Percentiles rank a stretch among this genome's conserved stretches.
These are phyloP conservation scores for Lepidurus couesii DNA, from an alignment of 1,140 invertebrate species.

Conservation along the genomic window DNA sequence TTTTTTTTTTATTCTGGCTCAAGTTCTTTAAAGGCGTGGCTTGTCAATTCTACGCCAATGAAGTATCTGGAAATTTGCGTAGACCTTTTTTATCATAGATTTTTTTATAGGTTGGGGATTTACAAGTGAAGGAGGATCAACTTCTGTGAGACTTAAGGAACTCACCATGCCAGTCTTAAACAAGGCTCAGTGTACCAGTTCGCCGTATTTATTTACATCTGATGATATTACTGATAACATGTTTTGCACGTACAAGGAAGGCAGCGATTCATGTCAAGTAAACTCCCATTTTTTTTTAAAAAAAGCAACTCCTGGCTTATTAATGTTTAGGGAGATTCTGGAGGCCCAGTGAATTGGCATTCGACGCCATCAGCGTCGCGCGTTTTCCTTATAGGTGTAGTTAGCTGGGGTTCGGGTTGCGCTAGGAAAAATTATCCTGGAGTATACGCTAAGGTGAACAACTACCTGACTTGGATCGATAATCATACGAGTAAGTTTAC, in stretches of 20 bases:
- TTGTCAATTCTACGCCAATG: not conserved
- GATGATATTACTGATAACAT: constrained; percentile 27
- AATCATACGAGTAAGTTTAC: not conserved
- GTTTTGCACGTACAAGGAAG: constrained; percentile 15
- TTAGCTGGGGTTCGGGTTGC: constrained; percentile 51
- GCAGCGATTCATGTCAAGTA: constrained; percentile 27
- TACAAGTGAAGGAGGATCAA: constrained; percentile 8
- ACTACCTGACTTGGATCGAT: constrained; percentile 36
- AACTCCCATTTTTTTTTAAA: too few species aligned
- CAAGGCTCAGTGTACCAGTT: not conserved
- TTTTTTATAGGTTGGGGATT: constrained; percentile 9
- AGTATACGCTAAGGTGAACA: constrained; percentile 46
- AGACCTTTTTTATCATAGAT: not conserved
- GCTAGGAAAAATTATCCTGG: constrained; percentile 45
- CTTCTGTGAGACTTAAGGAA: not conserved
- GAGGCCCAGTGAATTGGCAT: constrained; percentile 22
- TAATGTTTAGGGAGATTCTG: constrained; percentile 25
- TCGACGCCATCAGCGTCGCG: not conserved
- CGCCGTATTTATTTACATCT: not conserved
- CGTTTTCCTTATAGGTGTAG: constrained; percentile 41
- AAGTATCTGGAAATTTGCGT: not conserved
- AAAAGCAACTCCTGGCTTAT: not conserved
- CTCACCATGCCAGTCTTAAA: constrained; percentile 13
- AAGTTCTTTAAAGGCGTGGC: too few species aligned
- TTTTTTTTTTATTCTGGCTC: too few species aligned